Percentiles rank a stretch among this genome's conserved stretches.
Evolutionary conservation across 2,888 invertebrate species (phyloP).

Genomic region (Panorpa germanica): DNA sequence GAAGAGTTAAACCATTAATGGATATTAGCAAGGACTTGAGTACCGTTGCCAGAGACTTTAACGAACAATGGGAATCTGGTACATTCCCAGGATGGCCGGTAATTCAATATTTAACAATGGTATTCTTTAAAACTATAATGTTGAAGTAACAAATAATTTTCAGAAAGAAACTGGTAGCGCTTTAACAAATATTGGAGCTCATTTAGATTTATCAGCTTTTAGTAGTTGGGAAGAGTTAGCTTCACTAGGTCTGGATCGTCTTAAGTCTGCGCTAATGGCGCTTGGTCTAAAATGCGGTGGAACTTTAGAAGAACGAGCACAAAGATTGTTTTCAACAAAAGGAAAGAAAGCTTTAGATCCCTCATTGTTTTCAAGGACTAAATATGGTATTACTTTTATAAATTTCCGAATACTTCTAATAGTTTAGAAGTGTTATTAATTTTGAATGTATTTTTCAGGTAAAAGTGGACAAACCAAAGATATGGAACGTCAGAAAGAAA

Average conservation of each 20-base stretch:
- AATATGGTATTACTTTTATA: conserved; percentile 34
- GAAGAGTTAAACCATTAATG: conserved; percentile 67
- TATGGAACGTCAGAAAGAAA: conserved; percentile 60
- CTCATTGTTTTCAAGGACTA: conserved; percentile 77
- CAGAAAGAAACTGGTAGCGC: conserved; percentile 88
- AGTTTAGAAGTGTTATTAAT: too few species aligned
- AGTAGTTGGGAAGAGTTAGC: conserved; percentile 95
- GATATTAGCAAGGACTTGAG: conserved; percentile 67
- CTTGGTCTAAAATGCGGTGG: conserved; percentile 96
- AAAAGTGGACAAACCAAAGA: conserved; percentile 39
- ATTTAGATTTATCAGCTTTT: conserved; percentile 94
- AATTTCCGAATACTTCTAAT: too few species aligned
- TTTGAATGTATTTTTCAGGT: too few species aligned
- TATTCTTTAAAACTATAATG: conserved; percentile 5
- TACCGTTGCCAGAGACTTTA: conserved; percentile 59
- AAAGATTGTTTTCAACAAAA: conserved; percentile 88
- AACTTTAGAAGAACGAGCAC: conserved; percentile 92
- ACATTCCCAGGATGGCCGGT: conserved; percentile 89
- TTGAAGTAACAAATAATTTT: conserved; percentile 11
- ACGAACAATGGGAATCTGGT: conserved; percentile 74
- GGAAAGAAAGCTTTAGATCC: conserved; percentile 87
- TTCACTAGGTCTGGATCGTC: conserved; percentile 86
- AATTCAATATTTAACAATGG: conserved; percentile 16
- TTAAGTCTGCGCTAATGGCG: conserved; percentile 94
- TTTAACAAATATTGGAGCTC: conserved; percentile 84